A percentile compares a stretch with the other conserved stretches of the same genome.
Conservation (phyloP, 2,113 vertebrate species). For the Hemiprocne comata region DNA sequence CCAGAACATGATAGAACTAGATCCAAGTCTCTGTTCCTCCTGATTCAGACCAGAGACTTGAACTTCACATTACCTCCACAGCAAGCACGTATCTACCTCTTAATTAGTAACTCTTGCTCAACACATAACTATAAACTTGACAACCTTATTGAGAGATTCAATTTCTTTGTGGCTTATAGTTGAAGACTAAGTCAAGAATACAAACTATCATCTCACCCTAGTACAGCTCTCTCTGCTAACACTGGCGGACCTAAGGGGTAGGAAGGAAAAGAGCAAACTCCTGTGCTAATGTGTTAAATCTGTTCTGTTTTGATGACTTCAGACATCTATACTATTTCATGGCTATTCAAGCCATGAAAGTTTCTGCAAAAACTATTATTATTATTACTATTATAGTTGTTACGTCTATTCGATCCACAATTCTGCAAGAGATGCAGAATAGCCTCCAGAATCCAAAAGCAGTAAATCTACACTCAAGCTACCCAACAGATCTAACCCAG, state of each 20-base stretch:
- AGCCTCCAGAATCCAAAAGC: neutral
- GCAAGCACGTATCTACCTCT: neutral
- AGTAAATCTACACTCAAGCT: neutral
- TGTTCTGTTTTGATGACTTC: neutral
- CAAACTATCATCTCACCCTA: neutral
- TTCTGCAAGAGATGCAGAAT: neutral
- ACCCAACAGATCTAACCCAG: neutral
- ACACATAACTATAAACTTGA: neutral
- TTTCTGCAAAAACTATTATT: neutral
- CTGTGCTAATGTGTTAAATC: neutral
- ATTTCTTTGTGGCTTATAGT: neutral
- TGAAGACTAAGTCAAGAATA: neutral
- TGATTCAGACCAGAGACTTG: neutral
- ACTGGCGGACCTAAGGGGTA: neutral
- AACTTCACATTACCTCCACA: slow-evolving; percentile 40
- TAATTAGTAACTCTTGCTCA: neutral
- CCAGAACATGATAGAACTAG: slow-evolving; percentile 27
- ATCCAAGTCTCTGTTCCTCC: neutral
- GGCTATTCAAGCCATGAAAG: neutral
- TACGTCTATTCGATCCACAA: neutral
- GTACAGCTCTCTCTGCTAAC: neutral
- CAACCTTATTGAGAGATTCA: neutral
- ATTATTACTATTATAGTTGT: neutral
- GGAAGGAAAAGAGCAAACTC: neutral
- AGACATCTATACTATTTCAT: neutral